phyloP scores from a whole-genome alignment of 2,113 vertebrate genomes.

The Sinocyclocheilus maitianheensis region DNA sequence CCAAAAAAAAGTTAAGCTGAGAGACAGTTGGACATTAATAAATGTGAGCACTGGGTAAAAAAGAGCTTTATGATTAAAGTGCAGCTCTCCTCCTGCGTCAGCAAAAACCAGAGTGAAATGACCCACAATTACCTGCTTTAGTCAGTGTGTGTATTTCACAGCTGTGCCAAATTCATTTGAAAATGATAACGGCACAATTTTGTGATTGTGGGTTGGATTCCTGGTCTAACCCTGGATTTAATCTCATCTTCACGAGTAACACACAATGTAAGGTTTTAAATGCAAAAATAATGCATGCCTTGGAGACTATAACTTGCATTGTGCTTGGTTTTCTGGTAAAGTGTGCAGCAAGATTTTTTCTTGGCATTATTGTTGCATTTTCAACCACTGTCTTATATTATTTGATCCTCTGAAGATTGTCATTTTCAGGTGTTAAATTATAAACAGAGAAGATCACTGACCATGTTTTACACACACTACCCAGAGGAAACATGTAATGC shows the following conservation, averaged over 20 bases:
- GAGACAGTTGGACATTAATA: neutral
- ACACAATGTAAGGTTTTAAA: neutral
- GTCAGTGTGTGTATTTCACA: neutral
- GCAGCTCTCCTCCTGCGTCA: neutral
- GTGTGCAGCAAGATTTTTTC: too few species aligned
- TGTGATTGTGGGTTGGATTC: neutral
- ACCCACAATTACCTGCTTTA: neutral
- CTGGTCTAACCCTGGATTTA: neutral
- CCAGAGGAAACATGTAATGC: too few species aligned
- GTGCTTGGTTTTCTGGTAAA: too few species aligned
- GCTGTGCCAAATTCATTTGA: neutral
- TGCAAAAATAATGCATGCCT: too few species aligned
- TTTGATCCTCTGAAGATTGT: too few species aligned
- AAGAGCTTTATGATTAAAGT: neutral
- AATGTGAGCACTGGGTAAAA: neutral
- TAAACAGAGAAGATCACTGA: too few species aligned
- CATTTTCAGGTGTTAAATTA: too few species aligned
- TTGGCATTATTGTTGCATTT: too few species aligned
- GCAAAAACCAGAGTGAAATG: neutral
- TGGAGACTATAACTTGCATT: too few species aligned
- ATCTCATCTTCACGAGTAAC: neutral
- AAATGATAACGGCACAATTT: neutral
- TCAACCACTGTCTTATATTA: too few species aligned
- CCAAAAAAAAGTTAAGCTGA: neutral
- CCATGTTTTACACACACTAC: too few species aligned